Evolutionary conservation across 2,888 invertebrate species (phyloP), one percentile per base, ranked within the genome.

Genomic region (Xestia sexstrigata): DNA sequence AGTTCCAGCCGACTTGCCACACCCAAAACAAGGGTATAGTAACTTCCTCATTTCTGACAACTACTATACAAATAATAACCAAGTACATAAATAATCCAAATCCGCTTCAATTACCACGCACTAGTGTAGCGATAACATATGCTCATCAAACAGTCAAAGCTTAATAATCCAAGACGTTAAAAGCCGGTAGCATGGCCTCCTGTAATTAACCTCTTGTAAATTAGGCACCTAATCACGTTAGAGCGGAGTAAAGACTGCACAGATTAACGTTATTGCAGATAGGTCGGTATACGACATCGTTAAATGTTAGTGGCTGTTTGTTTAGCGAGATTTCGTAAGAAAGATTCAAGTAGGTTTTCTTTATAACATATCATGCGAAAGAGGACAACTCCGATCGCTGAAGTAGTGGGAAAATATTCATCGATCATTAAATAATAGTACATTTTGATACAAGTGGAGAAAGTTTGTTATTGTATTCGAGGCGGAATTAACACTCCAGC

Each of bases 191-290:
- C 88, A 86, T 87, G 79, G 84, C 84, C 76, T 87, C 75, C 70
- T 79, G 87, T 91, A 92, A 91, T 92, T 91, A 92, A 90, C 89
- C 87, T 89, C 87, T 88, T 90, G 87, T 87, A 85, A 89, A 89
- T 90, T 88, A 87, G 88, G 86, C 81, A 73, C 78, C 84, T 88
- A 90, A 91, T 90, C 91, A 88, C 83, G 86, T 90, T 89, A 86
- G 55, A 82, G 83, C 77, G 66, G 77, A 83, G 90, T 79, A 86
- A 85, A 86, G 77, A 84, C 76, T 75, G 66, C 86, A 84, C 75
- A 86, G 87, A 89, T 87, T 86, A 88, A 82, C 74, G 68, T 78
- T 76, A 79, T 78, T 76, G 78, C 71, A 85, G 83, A 86, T 58
- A 72, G 76, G 79, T 76, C 60, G 76, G 58, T 58, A 30, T 67